Evolutionary conservation across 2,797 vertebrate genomes (phyloP), one percentile per base, ranked within the genome.

Genomic region (Anguilla pacifica): DNA sequence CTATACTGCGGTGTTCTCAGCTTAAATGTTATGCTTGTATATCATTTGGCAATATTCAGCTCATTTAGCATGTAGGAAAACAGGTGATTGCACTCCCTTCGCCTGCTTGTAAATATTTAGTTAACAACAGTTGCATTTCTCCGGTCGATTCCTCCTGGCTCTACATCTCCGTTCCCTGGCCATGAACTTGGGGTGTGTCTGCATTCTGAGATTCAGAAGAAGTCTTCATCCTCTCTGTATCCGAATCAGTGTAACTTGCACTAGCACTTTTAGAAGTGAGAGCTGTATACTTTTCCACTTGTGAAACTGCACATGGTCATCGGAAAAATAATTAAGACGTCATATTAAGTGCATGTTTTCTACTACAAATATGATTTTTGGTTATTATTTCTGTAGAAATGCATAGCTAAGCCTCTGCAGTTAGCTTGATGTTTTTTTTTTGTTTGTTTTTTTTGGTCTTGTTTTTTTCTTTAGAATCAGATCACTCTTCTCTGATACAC

Each of bases 121-220:
- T 81, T 25, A 83, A 77, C 22, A 46, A 39, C 81, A 39, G 87
- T 74, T 59, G 17, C 46, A 87, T 87, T 83, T 67, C 57, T 57
- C 55, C 59, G 9, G 64, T n/a, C 25, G 25, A 70, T n/a, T n/a
- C 61, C 22, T 67, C 53, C 79, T 87, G 86, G 86, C 77, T 64
- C 86, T 7, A 3, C 11, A 13, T 72, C 70, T 72, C 70, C 3
- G 70, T 35, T 31, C 70, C 70, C 70, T 72, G 70, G 28, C 67
- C 67, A 28, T 31, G 67, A 64, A n/a, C 70, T 35, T 72, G 13
- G 35, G 74, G 86, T 51, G 25, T 17, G 25, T n/a, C 77, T 28
- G 82, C 19, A n/a, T 67, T 17, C n/a, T 15, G 74, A 31, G 28
- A 72, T 72, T 79, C 35, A 51, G 79, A 82, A 51, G 19, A 9